Base-by-base conservation (phyloP, 1,140 invertebrate genomes). In the Cherax destructor region DNA sequence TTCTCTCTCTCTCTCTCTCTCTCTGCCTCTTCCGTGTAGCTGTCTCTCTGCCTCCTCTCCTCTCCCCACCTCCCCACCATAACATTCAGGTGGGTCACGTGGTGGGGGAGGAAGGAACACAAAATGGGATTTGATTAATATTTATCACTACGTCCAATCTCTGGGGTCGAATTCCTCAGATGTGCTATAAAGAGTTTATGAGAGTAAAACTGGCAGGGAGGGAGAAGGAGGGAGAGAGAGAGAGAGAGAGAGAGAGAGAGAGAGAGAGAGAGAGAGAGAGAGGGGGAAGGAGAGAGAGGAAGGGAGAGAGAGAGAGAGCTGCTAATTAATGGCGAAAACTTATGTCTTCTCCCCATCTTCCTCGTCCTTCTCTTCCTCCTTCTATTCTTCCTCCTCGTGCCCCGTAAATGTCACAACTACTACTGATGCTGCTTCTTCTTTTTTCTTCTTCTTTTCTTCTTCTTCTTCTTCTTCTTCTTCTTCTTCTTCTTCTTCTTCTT, bases 41-140 rank as follows among this genome's bases (percentile, higher is more conserved):
- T 56, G 0, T 56, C 52, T 56, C 52, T 56, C 52, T 56, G 1
- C 3, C 52, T 10, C 13, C 52, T 56, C 52, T 56, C 52, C 11
- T 49, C 50, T n/a, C 78, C 7, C 50, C 41, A 10, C 61, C 61
- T 16, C 13, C 61, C 61, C 61, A 65, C 61, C 9, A 16, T 65
- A 16, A 65, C 61, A 16, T 21, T 7, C 61, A 65, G 13, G 13
- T 65, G 61, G 61, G 61, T 65, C 9, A 18, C 61, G 10, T 65
- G 61, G 13, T 65, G 61, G 21, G 61, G 61, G 10, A 1, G 7
- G 16, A 18, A 18, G 56, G 56, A 83, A 83, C 16, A 50, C 9
- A 30, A 83, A 83, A 56, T 30, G 11, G 52, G 80, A 30, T 83
- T 83, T 83, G 80, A 83, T 83, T 83, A 83, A 83, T 83, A 83